These are phyloP conservation scores for Xenentodon cancila DNA, from an alignment of 2,797 vertebrate species.

Conservation along the genomic window DNA sequence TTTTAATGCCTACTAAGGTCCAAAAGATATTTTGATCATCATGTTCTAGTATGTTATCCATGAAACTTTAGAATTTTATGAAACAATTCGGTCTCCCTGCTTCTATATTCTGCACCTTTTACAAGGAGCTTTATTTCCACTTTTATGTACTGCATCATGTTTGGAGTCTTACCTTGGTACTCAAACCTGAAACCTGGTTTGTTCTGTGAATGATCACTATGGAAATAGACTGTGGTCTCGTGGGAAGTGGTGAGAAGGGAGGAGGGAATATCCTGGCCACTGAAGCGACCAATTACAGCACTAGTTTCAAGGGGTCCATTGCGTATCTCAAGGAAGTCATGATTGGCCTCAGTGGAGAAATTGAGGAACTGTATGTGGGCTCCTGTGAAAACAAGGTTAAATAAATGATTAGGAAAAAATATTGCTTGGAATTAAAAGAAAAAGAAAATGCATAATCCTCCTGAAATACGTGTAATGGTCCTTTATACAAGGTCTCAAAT, in stretches of 20 bases:
- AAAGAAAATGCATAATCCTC: not conserved
- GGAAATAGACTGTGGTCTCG: conserved; percentile 94
- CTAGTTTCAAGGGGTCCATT: conserved; percentile 96
- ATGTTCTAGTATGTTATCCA: too few species aligned
- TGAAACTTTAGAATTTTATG: too few species aligned
- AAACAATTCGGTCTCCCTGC: too few species aligned
- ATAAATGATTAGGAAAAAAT: not conserved
- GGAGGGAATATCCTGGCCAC: conserved; percentile 87
- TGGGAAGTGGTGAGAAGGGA: conserved; percentile 95
- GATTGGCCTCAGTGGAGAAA: conserved; percentile 97
- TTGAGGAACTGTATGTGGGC: conserved; percentile 96
- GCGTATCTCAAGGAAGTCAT: conserved; percentile 95
- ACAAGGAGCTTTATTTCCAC: too few species aligned
- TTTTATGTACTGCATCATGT: not conserved
- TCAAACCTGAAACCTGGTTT: conserved; percentile 96
- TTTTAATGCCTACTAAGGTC: too few species aligned
- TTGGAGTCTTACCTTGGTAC: conserved; percentile 89
- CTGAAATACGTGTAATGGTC: not conserved
- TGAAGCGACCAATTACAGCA: conserved; percentile 91
- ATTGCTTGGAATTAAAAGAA: not conserved
- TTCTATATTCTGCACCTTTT: too few species aligned
- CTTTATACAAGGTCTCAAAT: not conserved
- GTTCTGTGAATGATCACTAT: conserved; percentile 98
- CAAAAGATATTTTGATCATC: too few species aligned
- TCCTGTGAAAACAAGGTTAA: conserved; percentile 73